A percentile compares a stretch with the other conserved stretches of the same genome.
These are phyloP conservation scores for Barnardius zonarius DNA, from an alignment of 2,113 vertebrate genomes.

Conservation along the genomic window DNA sequence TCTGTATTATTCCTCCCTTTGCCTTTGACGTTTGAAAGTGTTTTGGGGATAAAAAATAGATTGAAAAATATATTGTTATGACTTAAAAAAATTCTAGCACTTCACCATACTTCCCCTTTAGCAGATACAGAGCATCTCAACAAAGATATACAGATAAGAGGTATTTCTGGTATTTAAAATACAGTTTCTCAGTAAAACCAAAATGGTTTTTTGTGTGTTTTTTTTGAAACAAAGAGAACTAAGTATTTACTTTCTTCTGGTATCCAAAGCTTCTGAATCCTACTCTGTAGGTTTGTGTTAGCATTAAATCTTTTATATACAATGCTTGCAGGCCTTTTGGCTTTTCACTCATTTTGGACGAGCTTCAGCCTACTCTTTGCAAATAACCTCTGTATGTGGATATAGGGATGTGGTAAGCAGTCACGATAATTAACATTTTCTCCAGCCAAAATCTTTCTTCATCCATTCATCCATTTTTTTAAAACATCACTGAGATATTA, in stretches of 20 bases:
- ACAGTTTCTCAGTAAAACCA: neutral
- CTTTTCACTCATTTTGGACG: neutral
- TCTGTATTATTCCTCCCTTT: neutral
- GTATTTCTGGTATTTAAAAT: neutral
- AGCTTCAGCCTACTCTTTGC: neutral
- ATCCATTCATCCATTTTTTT: neutral
- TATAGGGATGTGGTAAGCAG: neutral
- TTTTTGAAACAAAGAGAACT: neutral
- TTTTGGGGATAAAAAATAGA: neutral
- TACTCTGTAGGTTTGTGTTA: neutral
- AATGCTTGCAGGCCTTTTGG: neutral
- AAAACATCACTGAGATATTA: slow-evolving; percentile 1
- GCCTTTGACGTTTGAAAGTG: slow-evolving; percentile 10
- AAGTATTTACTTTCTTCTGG: neutral
- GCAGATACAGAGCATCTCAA: neutral
- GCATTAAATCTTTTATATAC: neutral
- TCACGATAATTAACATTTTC: neutral
- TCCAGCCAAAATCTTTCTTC: neutral
- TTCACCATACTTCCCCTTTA: neutral
- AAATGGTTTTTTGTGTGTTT: neutral
- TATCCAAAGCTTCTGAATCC: neutral
- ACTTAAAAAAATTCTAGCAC: neutral
- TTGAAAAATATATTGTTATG: neutral
- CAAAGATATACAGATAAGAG: neutral
- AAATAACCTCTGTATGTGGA: neutral